Base-by-base conservation (phyloP, 2,888 invertebrate species). In the Bombylius major region DNA sequence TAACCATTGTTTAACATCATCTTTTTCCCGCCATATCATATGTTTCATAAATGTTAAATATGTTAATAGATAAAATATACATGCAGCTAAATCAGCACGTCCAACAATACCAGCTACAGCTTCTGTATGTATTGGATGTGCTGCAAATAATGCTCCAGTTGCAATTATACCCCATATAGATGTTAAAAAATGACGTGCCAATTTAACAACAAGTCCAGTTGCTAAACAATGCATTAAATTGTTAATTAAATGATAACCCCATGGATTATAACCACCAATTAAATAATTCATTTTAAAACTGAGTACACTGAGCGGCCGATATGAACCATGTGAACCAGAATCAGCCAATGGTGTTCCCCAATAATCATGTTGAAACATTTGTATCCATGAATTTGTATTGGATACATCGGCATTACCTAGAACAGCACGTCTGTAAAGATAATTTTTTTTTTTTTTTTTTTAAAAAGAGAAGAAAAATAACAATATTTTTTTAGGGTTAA, bases 61-160 rank as follows among this genome's bases (percentile, higher is more conserved):
- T 63, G 94, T 86, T 60, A 91, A 77, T 59, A 96, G 82, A 73
- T 92, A 94, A 73, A 94, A 87, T 66, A 92, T 84, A 70, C 93
- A 92, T 13, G 95, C 90, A 34, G 92, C 86, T 48, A 97, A 78
- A 72, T 98, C 98, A 4, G 97, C 96, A 56, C 97, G 81, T 4
- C 98, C 98, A 13, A 98, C 97, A 52, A 95, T 82, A 33, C 94
- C 94, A 0, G 96, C 92, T 42, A 97, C 96, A 0, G 97, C 95
- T 75, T 98, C 98, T 5, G 93, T 91, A 77, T 97, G 97, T 65
- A 98, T 86, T 13, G 97, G 97, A 76, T 98, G 97, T 4, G 88
- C 85, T 42, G 97, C 94, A 71, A 98, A 98, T 47, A 93, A 79
- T 9, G 93, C 78, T 1, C 92, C 92, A 0, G 94, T 82, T 39